Conservation (phyloP, 2,888 invertebrate genomes). For the Luperina nickerlii region DNA sequence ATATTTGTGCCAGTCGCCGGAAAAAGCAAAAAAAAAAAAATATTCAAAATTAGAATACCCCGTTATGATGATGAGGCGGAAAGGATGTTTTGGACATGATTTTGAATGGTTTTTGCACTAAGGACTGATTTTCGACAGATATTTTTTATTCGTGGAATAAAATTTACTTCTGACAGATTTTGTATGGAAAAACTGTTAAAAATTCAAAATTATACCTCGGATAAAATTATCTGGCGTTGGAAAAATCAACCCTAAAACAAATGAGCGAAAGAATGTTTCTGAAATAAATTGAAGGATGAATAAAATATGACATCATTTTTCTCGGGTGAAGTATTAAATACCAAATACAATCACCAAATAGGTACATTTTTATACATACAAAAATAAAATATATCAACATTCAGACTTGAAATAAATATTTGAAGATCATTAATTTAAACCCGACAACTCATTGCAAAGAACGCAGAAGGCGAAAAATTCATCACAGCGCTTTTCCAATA, state of each 20-base stretch:
- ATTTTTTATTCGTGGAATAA: no score
- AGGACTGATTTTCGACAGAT: no score
- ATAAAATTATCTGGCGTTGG: no score
- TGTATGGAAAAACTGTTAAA: no score
- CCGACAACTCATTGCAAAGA: slow-evolving; percentile 2
- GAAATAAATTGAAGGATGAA: not conserved
- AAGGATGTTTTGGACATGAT: not conserved
- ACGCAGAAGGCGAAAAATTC: slow-evolving; percentile 31
- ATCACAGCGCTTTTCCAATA: slow-evolving; percentile 28
- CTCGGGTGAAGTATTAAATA: not conserved
- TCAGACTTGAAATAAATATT: slow-evolving; percentile 17
- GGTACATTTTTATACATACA: no score
- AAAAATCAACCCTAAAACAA: no score
- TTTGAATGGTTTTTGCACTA: not conserved
- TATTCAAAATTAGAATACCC: slow-evolving; percentile 44
- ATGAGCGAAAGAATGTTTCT: no score
- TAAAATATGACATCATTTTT: not conserved
- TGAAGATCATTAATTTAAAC: slow-evolving; percentile 23
- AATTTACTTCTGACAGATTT: no score
- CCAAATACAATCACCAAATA: not conserved
- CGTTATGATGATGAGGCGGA: slow-evolving; percentile 28
- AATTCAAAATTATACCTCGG: no score
- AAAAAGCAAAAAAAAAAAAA: slow-evolving; percentile 30
- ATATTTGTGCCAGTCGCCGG: slow-evolving; percentile 40
- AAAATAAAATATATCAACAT: not conserved